A percentile compares a stretch with the other conserved stretches of the same genome.
Conservation (phyloP, 1,140 invertebrate species). For the Dendrolimus kikuchii region DNA sequence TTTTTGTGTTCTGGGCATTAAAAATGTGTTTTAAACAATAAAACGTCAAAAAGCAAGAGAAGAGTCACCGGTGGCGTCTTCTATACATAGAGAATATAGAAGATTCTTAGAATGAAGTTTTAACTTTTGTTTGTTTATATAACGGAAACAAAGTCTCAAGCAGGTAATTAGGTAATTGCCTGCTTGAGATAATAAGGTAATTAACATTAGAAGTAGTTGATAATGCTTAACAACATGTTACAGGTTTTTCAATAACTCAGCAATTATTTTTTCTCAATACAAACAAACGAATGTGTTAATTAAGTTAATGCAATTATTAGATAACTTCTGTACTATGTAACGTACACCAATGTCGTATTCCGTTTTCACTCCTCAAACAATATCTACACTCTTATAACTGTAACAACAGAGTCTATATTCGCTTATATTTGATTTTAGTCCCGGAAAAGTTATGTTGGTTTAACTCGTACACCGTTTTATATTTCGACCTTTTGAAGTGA, state of each 20-base stretch:
- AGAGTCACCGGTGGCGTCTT: too few relatives aligned
- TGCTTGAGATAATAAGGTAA: background rate
- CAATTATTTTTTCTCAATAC: conserved; percentile 33
- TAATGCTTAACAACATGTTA: conserved; percentile 16
- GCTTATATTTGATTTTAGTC: background rate
- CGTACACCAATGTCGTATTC: conserved; percentile 10
- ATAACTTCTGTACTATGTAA: conserved; percentile 25
- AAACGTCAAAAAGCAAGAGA: too few relatives aligned
- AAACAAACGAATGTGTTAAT: conserved; percentile 39
- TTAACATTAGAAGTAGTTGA: conserved; percentile 17
- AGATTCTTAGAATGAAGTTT: too few relatives aligned
- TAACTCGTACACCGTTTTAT: conserved; percentile 20
- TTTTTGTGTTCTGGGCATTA: too few relatives aligned
- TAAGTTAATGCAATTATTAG: conserved; percentile 42
- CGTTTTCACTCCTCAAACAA: background rate
- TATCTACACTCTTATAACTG: background rate
- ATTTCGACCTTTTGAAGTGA: conserved; percentile 36
- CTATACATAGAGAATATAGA: too few relatives aligned
- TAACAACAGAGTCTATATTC: conserved; percentile 1
- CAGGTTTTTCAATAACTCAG: conserved; percentile 14
- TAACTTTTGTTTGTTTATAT: too few relatives aligned
- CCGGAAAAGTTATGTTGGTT: conserved; percentile 9
- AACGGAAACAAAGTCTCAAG: too few relatives aligned
- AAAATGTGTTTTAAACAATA: too few relatives aligned
- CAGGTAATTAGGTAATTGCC: too few relatives aligned